Base-by-base conservation (phyloP, 2,797 vertebrate species). In the Petrocephalus schoutedeni region DNA sequence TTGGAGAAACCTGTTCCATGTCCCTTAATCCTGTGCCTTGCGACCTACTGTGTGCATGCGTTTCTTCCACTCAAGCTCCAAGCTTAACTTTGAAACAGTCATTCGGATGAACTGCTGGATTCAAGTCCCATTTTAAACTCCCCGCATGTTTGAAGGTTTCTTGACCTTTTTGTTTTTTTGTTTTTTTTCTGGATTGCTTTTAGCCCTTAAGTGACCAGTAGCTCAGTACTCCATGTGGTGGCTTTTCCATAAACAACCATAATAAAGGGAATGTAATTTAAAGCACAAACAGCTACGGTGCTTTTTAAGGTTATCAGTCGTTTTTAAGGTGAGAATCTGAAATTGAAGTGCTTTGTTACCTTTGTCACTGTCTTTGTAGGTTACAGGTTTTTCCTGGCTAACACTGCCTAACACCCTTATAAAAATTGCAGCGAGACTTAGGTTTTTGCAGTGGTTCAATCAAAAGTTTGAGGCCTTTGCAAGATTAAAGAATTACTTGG, bases 251-350 rank as follows among this genome's bases (percentile, higher is more conserved):
- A 21, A 10, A 80, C 74, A 80, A 49, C 74, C 41, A 49, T 80
- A 80, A 80, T 80, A 80, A 80, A 80, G 74, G 74, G 74, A 49
- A 80, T 80, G 74, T 49, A n/a, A 21, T 80, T 49, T 80, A 80
- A 80, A 80, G 74, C 74, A 80, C 74, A 80, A 80, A 49, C 74
- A 80, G 74, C 71, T 45, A 12, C 41, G 32, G 49, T 16, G 32
- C 19, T 49, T 21, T 49, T 80, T 80, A 49, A 80, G 74, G 74
- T n/a, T 49, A 80, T 80, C 19, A 19, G 2, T 49, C 16, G 19
- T 45, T 77, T 74, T 45, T n/a, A 80, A 49, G 19, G 8, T 7
- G 74, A 45, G 36, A 45, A 10, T 49, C 45, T 74, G 32, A 32
- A 74, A 74, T 74, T 32, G 32, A 21, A 49, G 41, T 80, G 36